A percentile compares a stretch with the other conserved stretches of the same genome.
phyloP scores from a whole-genome alignment of 2,888 invertebrate genomes.

The Pachliopta kotzebuea region DNA sequence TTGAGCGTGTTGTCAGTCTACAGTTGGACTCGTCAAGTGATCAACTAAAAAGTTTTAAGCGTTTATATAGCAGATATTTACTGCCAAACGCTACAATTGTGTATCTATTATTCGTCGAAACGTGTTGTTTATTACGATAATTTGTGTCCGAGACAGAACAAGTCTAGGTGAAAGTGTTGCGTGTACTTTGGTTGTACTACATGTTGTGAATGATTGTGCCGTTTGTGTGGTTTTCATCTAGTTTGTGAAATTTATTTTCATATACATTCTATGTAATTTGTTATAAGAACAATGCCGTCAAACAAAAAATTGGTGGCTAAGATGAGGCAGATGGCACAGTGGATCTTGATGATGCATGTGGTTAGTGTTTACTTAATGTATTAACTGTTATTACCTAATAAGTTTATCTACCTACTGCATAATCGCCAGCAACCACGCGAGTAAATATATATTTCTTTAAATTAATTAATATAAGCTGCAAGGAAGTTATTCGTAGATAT shows the following conservation, averaged over 20 bases:
- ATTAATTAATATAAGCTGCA: neutral
- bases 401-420: neutral
- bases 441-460: neutral
- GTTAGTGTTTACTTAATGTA: constrained; percentile 49
- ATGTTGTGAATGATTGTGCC: constrained; percentile 70
- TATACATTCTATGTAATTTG: constrained; percentile 65
- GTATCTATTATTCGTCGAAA: constrained; percentile 49
- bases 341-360: constrained; percentile 75
- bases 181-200: constrained; percentile 38
- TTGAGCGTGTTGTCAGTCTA: constrained; percentile 80
- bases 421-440: neutral
- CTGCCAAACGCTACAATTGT: constrained; percentile 66
- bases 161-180: constrained; percentile 73
- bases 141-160: constrained; percentile 51
- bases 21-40: constrained; percentile 72
- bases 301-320: constrained; percentile 72
- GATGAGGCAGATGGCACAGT: constrained; percentile 71
- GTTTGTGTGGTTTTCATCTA: constrained; percentile 69
- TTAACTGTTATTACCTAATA: neutral
- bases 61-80: constrained; percentile 70
- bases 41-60: constrained; percentile 64
- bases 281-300: constrained; percentile 65
- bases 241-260: constrained; percentile 64
- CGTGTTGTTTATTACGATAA: constrained; percentile 55
- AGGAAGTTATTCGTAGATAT: neutral